These are phyloP conservation scores for Spodoptera exigua DNA, from an alignment of 2,888 invertebrate species.

Conservation along the genomic window DNA sequence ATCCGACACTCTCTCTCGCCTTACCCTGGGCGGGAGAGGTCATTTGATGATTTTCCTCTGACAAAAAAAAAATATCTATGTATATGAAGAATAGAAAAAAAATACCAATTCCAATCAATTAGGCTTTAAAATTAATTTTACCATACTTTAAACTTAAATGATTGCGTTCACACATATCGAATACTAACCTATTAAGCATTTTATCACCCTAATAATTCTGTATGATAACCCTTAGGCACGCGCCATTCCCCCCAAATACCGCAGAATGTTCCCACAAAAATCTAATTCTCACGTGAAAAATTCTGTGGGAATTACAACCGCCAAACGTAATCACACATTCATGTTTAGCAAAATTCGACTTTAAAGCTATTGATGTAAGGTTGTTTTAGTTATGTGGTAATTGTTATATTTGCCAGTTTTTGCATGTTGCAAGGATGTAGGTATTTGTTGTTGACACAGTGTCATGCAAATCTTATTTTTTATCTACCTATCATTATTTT, in stretches of 20 bases:
- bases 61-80: too few species aligned
- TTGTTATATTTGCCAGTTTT: slow-evolving; percentile 31
- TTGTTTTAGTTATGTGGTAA: background rate
- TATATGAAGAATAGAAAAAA: too few species aligned
- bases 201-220: slow-evolving; percentile 32
- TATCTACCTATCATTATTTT: slow-evolving; percentile 24
- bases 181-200: slow-evolving; percentile 23
- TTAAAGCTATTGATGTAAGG: background rate
- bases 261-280: slow-evolving; percentile 63
- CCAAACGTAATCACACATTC: background rate
- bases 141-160: too few species aligned
- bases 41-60: too few species aligned
- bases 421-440: slow-evolving; percentile 27
- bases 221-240: slow-evolving; percentile 44
- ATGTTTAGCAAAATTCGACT: slow-evolving; percentile 25
- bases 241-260: slow-evolving; percentile 46
- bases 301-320: slow-evolving; percentile 57
- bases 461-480: slow-evolving; percentile 12
- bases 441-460: slow-evolving; percentile 12
- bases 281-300: slow-evolving; percentile 69
- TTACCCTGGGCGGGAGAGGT: too few species aligned
- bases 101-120: too few species aligned
- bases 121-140: too few species aligned
- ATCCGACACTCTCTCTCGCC: too few species aligned
- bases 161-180: slow-evolving; percentile 16